Base-by-base conservation (phyloP, 2,797 vertebrate genomes). In the Sebastes steindachneri region DNA sequence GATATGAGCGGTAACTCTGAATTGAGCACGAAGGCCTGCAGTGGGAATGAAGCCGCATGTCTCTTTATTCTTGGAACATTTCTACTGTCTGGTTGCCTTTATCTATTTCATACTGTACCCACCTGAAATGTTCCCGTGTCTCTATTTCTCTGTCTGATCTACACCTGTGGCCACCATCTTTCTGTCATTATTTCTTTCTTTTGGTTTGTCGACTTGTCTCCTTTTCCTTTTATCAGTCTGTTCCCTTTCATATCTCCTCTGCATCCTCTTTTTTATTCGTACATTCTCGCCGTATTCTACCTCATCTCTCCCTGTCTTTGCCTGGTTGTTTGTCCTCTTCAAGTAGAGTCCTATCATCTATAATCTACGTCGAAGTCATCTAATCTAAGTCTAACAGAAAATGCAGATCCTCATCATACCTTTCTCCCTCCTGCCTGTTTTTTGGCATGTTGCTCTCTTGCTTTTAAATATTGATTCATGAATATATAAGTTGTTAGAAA, bases 1-100 rank as follows among this genome's bases (percentile, higher is more conserved):
- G 60, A 84, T 64, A 68, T 73, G 78, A 87, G 73, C 1, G 9
- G 26, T 9, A 37, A 45, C 15, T 63, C 73, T 70, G 79, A 66
- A 73, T 17, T 10, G 10, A 67, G 75, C 45, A 68, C 1, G 15
- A 67, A 80, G 31, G 74, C 45, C 73, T 3, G 68, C 68, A 19
- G 26, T 10, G 25, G 4, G 48, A 66, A 66, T 57, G 10, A 80
- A 64, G 70, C 59, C 6, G 4, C 1, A 4, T 15, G 59, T 63
- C 35, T 78, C 31, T 73, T 65, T 23, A 66, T 11, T 37, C 41
- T 12, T 2, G 11, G 29, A 62, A 66, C 63, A 55, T 57, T 65
- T 64, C 12, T n/a, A 25, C 68, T 64, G 69, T 75, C 79, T 37
- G 63, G 25, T 69, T 0, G 28, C 4, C 57, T 74, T 78, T 60